Base-by-base conservation (phyloP, 64 coral and sea anemone genomes). In the Dendronephthya gigantea region DNA sequence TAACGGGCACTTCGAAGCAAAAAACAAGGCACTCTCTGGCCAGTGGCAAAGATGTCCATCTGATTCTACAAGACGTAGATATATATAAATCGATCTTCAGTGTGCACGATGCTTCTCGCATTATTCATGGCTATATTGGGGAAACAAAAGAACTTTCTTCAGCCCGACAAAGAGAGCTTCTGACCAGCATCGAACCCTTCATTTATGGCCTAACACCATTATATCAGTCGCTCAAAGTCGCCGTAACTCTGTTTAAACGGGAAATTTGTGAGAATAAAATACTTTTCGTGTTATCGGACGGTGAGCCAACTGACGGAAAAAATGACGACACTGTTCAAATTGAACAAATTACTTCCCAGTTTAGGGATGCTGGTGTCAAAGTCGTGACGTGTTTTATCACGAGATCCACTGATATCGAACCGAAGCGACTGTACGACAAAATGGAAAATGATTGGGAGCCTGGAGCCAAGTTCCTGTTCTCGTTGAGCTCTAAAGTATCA, bases 281-380 rank as follows among this genome's bases (percentile, higher is more conserved):
- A 13, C 35, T 90, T 35, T 86, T 86, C 23, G 59, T 90, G 15
- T 14, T 90, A 3, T 90, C 89, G 7, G 89, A 90, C 49, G 89
- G 89, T 12, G 2, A 83, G 0, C 84, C 89, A 16, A 23, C 35
- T 0, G 89, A 90, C 82, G 79, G 84, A 82, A 34, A 4, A 7
- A 28, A 6, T 16, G 89, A 90, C 82, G 79, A 70, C 59, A 34
- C 1, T 9, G 48, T 0, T 13, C 17, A 7, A 48, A 82, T 27
- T 40, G 9, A 76, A 22, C 51, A 58, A 58, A 58, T n/a, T 16
- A 19, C 23, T 15, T 58, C 51, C 51, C 2, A 58, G 3, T 17
- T 58, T 3, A 45, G 4, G 11, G 41, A 45, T 6, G 41, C 4
- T 6, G 51, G 14, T 2, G 51, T 58, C 51, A 58, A 6, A 19